These are phyloP conservation scores for Merodon equestris DNA, from an alignment of 2,888 invertebrate species.

Conservation along the genomic window DNA sequence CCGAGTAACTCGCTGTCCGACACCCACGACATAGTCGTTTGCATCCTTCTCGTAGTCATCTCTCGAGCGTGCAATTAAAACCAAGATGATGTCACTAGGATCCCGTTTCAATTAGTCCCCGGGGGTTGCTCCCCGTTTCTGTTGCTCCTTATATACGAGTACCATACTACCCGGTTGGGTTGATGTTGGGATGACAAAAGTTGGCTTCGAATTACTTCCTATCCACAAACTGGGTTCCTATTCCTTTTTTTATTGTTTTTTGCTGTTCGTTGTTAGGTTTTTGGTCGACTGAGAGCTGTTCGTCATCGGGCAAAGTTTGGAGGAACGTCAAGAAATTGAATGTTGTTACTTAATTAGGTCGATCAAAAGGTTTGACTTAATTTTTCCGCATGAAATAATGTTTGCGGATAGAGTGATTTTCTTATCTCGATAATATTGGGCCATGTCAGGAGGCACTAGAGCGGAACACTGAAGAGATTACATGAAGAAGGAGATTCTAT, in stretches of 20 bases:
- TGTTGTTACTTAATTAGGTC: conserved; percentile 62
- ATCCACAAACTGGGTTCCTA: conserved; percentile 13
- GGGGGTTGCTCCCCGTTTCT: too few relatives aligned
- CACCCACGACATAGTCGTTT: background rate
- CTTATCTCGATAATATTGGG: conserved; percentile 2
- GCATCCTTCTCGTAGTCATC: background rate
- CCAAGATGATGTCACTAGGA: conserved; percentile 55
- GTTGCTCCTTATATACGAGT: too few relatives aligned
- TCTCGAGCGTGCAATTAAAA: conserved; percentile 35
- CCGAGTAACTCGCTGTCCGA: conserved; percentile 1
- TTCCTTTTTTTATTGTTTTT: conserved; percentile 2
- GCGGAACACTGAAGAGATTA: conserved; percentile 27
- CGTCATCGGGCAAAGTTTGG: too few relatives aligned
- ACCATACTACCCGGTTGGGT: conserved; percentile 17
- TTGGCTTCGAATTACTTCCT: conserved; percentile 45
- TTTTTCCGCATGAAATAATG: conserved; percentile 59
- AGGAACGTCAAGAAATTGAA: conserved; percentile 47
- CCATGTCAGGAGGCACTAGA: background rate
- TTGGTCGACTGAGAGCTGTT: too few relatives aligned
- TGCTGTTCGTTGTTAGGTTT: background rate
- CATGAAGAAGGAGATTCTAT: conserved; percentile 42
- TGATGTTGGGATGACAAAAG: conserved; percentile 20
- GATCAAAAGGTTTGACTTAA: conserved; percentile 65
- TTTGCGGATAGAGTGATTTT: conserved; percentile 33
- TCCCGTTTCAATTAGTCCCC: conserved; percentile 64